Percentiles rank a stretch among this genome's conserved stretches.
phyloP scores from a whole-genome alignment of 2,888 invertebrate genomes.

The Oligia fasciuncula region DNA sequence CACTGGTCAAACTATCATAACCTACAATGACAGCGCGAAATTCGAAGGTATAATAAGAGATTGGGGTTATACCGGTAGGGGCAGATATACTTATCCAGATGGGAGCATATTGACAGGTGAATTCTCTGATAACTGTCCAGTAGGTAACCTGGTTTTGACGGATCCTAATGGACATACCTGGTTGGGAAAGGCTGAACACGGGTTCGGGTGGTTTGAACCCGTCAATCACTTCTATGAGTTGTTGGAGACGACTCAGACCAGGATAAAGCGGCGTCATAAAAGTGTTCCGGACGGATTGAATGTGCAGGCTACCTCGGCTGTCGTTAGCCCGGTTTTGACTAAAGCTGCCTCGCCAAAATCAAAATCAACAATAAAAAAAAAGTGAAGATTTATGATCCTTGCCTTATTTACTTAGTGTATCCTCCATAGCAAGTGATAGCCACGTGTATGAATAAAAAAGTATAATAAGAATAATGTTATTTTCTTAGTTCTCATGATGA shows the following conservation, averaged over 20 bases:
- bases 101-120: slow-evolving; percentile 83
- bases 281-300: background rate
- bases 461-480: slow-evolving; percentile 1
- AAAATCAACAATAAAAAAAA: background rate
- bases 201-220: slow-evolving; percentile 82
- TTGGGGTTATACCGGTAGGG: slow-evolving; percentile 85
- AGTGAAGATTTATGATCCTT: background rate
- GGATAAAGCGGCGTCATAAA: slow-evolving; percentile 58
- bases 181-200: slow-evolving; percentile 85
- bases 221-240: slow-evolving; percentile 84
- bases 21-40: slow-evolving; percentile 84
- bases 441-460: slow-evolving; percentile 10
- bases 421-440: background rate
- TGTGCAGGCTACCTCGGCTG: background rate
- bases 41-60: slow-evolving; percentile 88
- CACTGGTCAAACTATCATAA: slow-evolving; percentile 76
- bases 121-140: slow-evolving; percentile 89
- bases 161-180: slow-evolving; percentile 90
- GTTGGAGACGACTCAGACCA: slow-evolving; percentile 71
- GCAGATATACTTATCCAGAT: slow-evolving; percentile 88
- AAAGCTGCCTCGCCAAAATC: background rate
- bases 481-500: slow-evolving; percentile 24
- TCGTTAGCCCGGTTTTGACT: no score
- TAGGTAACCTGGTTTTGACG: slow-evolving; percentile 79
- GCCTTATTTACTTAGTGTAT: background rate